Percentiles rank a stretch among this genome's conserved stretches.
Evolutionary conservation across 1,140 invertebrate genomes (phyloP).

Genomic region (Teleopsis dalmanni): DNA sequence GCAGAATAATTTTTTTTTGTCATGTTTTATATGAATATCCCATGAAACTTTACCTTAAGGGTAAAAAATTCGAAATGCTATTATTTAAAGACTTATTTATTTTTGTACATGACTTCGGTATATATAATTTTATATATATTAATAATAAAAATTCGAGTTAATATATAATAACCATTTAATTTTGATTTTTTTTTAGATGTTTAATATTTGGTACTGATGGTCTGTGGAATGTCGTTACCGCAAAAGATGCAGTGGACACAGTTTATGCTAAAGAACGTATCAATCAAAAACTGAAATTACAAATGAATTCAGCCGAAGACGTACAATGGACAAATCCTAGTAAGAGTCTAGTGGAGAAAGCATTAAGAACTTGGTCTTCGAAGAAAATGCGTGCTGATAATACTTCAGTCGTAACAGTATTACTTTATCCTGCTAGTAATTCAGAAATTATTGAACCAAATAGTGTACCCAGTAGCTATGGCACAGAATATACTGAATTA

Average conservation of each 20-base stretch:
- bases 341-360: constrained; percentile 79
- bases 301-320: constrained; percentile 25
- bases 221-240: constrained; percentile 89
- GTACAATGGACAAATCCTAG: constrained; percentile 76
- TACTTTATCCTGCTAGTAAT: constrained; percentile 65
- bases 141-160: not conserved
- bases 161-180: too few species aligned
- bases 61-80: too few species aligned
- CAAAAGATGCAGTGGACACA: constrained; percentile 74
- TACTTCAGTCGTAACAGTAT: constrained; percentile 86
- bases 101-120: too few species aligned
- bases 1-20: too few species aligned
- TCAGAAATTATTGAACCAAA: not conserved
- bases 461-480: constrained; percentile 6
- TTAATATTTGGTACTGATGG: constrained; percentile 94
- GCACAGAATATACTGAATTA: constrained; percentile 9
- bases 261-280: constrained; percentile 75
- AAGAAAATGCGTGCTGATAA: constrained; percentile 88
- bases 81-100: too few species aligned
- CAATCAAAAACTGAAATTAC: constrained; percentile 52
- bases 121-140: not conserved
- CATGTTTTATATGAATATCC: too few species aligned
- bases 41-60: too few species aligned
- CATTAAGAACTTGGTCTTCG: constrained; percentile 68
- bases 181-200: constrained; percentile 74